A percentile compares a stretch with the other conserved stretches of the same genome.
phyloP scores from a whole-genome alignment of 1,140 invertebrate genomes.

The Dolichoris vasculosae region DNA sequence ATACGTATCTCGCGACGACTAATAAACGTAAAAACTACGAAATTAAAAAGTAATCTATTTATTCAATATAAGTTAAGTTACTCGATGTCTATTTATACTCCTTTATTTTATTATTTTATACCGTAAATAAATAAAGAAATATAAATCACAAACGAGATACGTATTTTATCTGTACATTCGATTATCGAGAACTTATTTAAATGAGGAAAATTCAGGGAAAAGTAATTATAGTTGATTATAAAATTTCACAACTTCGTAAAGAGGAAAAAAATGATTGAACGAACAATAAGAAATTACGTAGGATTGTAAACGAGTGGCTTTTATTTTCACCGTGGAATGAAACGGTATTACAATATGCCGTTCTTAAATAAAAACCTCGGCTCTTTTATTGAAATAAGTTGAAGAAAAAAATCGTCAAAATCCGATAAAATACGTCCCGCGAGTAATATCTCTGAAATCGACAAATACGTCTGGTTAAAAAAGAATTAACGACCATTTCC shows the following conservation, averaged over 20 bases:
- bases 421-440: background rate
- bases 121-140: no score
- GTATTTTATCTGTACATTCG: no score
- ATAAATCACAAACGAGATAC: no score
- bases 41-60: no score
- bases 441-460: background rate
- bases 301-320: no score
- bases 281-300: background rate
- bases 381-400: background rate
- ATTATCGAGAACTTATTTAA: no score
- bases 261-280: background rate
- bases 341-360: background rate
- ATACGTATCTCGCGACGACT: background rate
- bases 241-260: background rate
- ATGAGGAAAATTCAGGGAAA: no score
- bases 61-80: no score
- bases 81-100: no score
- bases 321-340: background rate
- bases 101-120: no score
- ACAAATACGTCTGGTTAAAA: background rate
- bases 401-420: background rate
- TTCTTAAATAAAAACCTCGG: background rate
- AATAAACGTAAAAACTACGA: no score
- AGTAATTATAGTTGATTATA: no score
- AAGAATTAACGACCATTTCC: slow-evolving; percentile 19